Conservation (phyloP, 1,140 invertebrate species). For the Teleogryllus occipitalis region DNA sequence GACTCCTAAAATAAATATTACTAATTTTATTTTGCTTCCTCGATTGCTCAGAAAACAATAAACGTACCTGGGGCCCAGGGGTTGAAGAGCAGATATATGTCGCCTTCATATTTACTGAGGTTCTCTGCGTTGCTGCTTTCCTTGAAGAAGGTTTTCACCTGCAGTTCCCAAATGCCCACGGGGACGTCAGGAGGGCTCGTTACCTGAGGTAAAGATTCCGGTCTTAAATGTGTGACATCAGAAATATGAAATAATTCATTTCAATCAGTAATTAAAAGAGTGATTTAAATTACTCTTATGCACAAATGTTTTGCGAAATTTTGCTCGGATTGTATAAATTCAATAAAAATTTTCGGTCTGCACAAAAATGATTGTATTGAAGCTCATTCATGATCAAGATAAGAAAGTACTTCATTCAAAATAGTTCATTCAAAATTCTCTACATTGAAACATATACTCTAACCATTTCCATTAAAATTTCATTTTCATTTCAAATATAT, state of each 20-base stretch:
- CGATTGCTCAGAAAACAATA: background rate
- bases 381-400: too few species aligned
- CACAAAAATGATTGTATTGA: too few species aligned
- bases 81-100: slow-evolving; percentile 45
- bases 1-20: background rate
- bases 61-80: slow-evolving; percentile 43
- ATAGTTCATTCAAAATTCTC: too few species aligned
- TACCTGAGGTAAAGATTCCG: background rate
- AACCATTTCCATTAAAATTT: too few species aligned
- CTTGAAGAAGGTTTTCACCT: slow-evolving; percentile 18
- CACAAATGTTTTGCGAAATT: too few species aligned
- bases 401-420: too few species aligned
- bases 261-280: background rate
- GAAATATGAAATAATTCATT: background rate
- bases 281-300: too few species aligned
- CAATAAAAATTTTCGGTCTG: too few species aligned
- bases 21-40: background rate
- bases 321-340: too few species aligned
- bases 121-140: background rate
- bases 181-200: slow-evolving; percentile 18
- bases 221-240: background rate
- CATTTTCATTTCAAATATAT: too few species aligned
- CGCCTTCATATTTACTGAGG: slow-evolving; percentile 30
- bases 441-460: too few species aligned
- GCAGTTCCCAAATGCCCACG: slow-evolving; percentile 21